Conservation (phyloP, 2,113 vertebrate species). For the Gambusia holbrooki region DNA sequence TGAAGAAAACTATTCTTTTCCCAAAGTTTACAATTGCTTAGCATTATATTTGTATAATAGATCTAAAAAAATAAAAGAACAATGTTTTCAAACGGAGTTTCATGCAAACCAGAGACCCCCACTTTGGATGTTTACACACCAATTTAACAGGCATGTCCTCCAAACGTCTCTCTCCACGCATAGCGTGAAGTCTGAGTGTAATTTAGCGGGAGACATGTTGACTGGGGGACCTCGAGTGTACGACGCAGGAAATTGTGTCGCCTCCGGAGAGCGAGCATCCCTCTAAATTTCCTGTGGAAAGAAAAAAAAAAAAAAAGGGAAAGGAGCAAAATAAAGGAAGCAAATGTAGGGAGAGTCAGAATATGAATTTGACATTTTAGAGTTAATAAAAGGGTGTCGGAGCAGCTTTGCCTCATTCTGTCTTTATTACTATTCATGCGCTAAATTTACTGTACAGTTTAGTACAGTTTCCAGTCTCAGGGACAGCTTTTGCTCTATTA, state of each 20-base stretch:
- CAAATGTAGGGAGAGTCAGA: constrained; percentile 38
- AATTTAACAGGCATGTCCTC: constrained; percentile 26
- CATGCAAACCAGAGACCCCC: constrained; percentile 4
- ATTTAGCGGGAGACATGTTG: constrained; percentile 47
- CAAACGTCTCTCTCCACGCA: background rate
- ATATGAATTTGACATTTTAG: constrained; percentile 52
- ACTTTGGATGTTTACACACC: constrained; percentile 21
- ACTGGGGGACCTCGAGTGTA: constrained; percentile 33
- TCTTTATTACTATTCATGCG: constrained; percentile 48
- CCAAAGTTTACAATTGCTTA: background rate
- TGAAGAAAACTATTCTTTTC: background rate
- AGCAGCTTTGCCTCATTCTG: constrained; percentile 51
- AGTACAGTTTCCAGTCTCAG: constrained; percentile 52
- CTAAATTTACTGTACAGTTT: constrained; percentile 50
- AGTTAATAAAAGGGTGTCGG: constrained; percentile 63
- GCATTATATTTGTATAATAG: constrained; percentile 16
- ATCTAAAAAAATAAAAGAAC: too few species aligned
- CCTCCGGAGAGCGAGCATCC: constrained; percentile 37
- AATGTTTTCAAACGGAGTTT: constrained; percentile 5
- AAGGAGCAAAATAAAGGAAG: constrained; percentile 31
- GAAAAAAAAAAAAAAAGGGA: constrained; percentile 10
- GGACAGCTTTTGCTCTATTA: constrained; percentile 14
- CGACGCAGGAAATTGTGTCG: constrained; percentile 42
- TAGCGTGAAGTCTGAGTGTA: constrained; percentile 42
- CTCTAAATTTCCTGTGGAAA: constrained; percentile 34